phyloP scores from a whole-genome alignment of 2,113 vertebrate genomes.

The Eurystomus gularis region DNA sequence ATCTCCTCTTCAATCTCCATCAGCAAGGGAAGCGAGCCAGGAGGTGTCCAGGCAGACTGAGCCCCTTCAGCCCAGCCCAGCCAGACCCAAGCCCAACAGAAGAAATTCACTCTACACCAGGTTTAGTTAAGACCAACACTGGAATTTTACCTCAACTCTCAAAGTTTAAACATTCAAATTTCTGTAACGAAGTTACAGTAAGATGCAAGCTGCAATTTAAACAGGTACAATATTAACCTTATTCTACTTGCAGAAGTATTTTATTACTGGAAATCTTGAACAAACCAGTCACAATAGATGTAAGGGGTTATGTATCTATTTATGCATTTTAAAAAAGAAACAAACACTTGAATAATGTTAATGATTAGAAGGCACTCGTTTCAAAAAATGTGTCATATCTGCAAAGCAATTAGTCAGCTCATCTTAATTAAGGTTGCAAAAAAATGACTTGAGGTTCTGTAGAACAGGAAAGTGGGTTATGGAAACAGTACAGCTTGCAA shows the following conservation, averaged over 20 bases:
- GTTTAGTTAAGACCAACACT: background rate
- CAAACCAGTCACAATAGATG: background rate
- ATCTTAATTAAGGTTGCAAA: background rate
- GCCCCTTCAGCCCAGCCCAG: background rate
- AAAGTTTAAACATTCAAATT: background rate
- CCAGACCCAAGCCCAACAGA: background rate
- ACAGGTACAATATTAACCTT: background rate
- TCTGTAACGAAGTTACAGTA: background rate
- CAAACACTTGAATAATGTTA: background rate
- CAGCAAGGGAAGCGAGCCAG: background rate
- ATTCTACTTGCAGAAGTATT: background rate
- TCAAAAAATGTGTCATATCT: conserved; percentile 10
- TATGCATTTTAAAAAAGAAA: background rate
- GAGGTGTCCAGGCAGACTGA: background rate
- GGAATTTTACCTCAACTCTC: background rate
- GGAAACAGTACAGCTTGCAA: background rate
- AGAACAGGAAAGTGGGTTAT: conserved; percentile 21
- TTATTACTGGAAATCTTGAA: background rate
- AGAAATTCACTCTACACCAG: background rate
- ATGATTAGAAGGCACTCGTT: background rate
- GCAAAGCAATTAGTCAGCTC: conserved; percentile 23
- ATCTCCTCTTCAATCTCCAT: background rate
- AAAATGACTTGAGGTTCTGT: background rate
- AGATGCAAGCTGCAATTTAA: background rate
- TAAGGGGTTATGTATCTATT: background rate